Evolutionary conservation across 1,140 invertebrate genomes (phyloP), one percentile per base, ranked within the genome.

Genomic region (Bicyclus anynana): DNA sequence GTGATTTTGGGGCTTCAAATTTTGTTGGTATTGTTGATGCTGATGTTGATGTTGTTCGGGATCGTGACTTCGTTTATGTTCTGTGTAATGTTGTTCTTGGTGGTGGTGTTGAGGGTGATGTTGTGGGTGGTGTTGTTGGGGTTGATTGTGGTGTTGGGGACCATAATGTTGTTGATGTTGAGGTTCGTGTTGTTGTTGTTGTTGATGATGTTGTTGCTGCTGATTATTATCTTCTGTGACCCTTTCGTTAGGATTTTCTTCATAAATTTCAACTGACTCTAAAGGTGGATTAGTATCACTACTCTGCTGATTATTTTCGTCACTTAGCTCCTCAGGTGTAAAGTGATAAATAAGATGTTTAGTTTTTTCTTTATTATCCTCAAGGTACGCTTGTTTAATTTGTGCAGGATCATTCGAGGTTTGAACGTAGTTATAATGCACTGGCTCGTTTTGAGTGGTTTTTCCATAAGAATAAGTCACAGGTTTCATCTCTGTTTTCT

Each of bases 301-400:
- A 20, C 63, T 42, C 48, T 68, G 57, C 17, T 71, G 59, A 62
- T 69, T 64, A 7, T 56, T 33, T 20, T 53, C 58, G 35, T 72
- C 63, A 14, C 14, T 21, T 13, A 18, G 26, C 55, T 82, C 67
- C 21, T 74, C 70, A n/a, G 74, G 59, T 35, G 75, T 72, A 37
- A 80, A 73, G 7, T 65, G 68, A 52, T 82, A 83, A 21, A 82
- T 57, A 18, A 84, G 62, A 7, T 82, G 80, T 60, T 74, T 72
- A 14, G 81, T 75, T 38, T 50, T 62, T 27, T 73, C 59, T 18
- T 61, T 59, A 12, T 72, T 67, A 21, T 63, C 65, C 23, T 69
- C 55, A 48, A 80, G 72, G 23, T 76, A 49, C 13, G 63, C 62
- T 40, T 74, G 57, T 47, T 76, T 65, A 1, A 72, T 23, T 52